A percentile compares a stretch with the other conserved stretches of the same genome.
phyloP scores from a whole-genome alignment of 2,113 vertebrate species.

The Sinocyclocheilus maitianheensis region DNA sequence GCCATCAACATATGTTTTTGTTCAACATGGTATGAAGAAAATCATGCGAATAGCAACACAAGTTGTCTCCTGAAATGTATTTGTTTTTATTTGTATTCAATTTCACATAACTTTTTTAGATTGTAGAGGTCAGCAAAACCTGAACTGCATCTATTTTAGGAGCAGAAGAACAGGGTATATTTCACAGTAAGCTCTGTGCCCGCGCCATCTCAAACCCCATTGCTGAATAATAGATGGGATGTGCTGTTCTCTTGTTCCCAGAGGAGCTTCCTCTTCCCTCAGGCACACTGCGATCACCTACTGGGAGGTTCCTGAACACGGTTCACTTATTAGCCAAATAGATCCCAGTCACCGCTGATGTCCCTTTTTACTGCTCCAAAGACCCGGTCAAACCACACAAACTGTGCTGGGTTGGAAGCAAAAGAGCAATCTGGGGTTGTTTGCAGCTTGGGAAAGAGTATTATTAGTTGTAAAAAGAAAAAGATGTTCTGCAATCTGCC shows the following conservation, averaged over 20 bases:
- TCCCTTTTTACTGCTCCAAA: slow-evolving; percentile 22
- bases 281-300: slow-evolving; percentile 27
- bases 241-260: slow-evolving; percentile 51
- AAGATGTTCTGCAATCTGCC: background rate
- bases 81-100: background rate
- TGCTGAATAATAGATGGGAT: slow-evolving; percentile 59
- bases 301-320: slow-evolving; percentile 31
- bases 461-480: slow-evolving; percentile 10
- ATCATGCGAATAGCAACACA: background rate
- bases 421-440: slow-evolving; percentile 3
- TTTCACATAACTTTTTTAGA: background rate
- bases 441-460: background rate
- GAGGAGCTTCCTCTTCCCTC: slow-evolving; percentile 36
- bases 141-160: slow-evolving; percentile 7
- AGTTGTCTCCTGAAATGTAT: background rate
- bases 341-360: slow-evolving; percentile 24
- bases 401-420: background rate
- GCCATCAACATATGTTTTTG: background rate
- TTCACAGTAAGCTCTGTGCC: slow-evolving; percentile 24
- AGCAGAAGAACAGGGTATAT: slow-evolving; percentile 28
- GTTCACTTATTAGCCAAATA: slow-evolving; percentile 43
- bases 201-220: slow-evolving; percentile 30
- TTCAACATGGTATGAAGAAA: background rate
- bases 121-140: slow-evolving; percentile 2
- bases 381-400: slow-evolving; percentile 26